Conservation (phyloP, 2,888 invertebrate species). For the Eristalinus sepulchralis region DNA sequence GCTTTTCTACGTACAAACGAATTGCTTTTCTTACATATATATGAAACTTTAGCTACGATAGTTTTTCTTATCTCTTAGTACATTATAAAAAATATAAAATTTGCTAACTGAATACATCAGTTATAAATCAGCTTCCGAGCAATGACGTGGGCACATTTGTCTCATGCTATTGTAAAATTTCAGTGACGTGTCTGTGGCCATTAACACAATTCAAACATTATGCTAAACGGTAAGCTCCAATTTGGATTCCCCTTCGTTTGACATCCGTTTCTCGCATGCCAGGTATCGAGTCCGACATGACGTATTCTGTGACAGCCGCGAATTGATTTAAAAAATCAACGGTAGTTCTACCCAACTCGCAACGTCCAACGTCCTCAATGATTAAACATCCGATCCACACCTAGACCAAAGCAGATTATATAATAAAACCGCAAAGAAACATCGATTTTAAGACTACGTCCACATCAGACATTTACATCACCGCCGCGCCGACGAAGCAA, state of each 20-base stretch:
- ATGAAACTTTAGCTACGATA: no score
- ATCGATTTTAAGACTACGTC: conserved; percentile 30
- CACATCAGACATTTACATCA: conserved; percentile 9
- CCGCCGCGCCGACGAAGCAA: neutral
- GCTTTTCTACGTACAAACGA: no score
- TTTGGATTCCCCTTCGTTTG: neutral
- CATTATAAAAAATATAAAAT: no score
- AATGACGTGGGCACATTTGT: neutral
- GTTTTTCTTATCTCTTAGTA: no score
- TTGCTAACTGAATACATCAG: no score
- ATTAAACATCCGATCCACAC: neutral
- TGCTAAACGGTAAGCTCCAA: neutral
- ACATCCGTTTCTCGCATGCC: neutral
- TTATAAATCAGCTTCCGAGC: neutral
- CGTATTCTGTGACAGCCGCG: neutral
- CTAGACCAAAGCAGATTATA: conserved; percentile 15
- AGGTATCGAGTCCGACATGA: neutral
- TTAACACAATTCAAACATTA: neutral
- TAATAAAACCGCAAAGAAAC: conserved; percentile 28
- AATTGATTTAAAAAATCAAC: neutral
- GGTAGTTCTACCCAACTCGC: neutral
- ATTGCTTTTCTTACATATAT: no score
- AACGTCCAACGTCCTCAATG: neutral
- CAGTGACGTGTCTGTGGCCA: neutral
- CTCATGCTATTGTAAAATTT: neutral